These are phyloP conservation scores for Orchesella cincta DNA, from an alignment of 1,140 invertebrate species.

Conservation along the genomic window DNA sequence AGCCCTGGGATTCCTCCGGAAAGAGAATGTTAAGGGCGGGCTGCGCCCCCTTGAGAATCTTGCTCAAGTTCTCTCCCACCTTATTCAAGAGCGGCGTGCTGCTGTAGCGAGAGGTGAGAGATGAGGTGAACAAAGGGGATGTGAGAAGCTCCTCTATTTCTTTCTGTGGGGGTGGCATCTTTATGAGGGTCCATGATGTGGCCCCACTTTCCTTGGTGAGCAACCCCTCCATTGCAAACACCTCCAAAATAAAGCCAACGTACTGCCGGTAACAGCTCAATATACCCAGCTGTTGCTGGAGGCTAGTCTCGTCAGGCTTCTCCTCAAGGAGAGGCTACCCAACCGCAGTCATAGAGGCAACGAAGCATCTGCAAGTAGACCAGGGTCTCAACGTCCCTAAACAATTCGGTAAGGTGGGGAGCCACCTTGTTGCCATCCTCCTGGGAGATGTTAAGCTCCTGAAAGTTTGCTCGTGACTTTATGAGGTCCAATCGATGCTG, in stretches of 20 bases:
- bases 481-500: background rate
- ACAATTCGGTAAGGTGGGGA: no score
- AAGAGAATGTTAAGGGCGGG: background rate
- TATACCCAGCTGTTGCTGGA: background rate
- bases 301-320: background rate
- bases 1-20: background rate
- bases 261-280: background rate
- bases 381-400: background rate
- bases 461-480: background rate
- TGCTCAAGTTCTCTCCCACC: conserved; percentile 13
- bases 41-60: background rate
- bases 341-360: conserved; percentile 22
- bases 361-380: background rate
- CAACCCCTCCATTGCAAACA: background rate
- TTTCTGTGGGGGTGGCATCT: background rate
- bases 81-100: background rate
- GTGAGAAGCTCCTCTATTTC: background rate
- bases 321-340: conserved; percentile 14
- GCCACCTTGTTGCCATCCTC: background rate
- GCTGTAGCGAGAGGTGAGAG: background rate
- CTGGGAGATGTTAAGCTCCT: background rate
- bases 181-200: background rate
- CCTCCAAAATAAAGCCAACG: background rate
- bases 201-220: background rate
- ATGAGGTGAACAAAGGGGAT: background rate